These are phyloP conservation scores for Athene noctua DNA, from an alignment of 2,113 vertebrate species.

Conservation along the genomic window DNA sequence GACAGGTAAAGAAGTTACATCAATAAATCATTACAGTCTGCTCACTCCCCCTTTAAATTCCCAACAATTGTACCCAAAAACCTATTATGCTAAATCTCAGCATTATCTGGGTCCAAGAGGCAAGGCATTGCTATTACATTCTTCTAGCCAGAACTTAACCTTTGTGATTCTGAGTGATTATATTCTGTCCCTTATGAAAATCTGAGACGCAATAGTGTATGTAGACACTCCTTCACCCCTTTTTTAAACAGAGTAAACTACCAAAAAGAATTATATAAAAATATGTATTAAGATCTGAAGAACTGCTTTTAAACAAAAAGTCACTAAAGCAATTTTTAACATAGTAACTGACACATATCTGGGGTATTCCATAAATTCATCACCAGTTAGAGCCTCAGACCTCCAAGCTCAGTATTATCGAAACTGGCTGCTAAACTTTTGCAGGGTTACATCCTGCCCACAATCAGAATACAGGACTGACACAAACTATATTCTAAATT, in stretches of 20 bases:
- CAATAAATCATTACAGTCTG: background rate
- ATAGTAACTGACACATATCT: background rate
- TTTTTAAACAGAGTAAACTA: background rate
- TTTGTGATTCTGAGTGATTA: background rate
- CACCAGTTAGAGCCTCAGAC: background rate
- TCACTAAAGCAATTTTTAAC: background rate
- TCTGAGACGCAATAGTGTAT: background rate
- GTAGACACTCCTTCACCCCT: background rate
- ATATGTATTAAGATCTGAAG: background rate
- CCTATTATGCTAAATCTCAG: background rate
- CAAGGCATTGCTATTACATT: background rate
- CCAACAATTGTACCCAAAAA: background rate
- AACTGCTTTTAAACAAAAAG: background rate
- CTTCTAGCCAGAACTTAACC: background rate
- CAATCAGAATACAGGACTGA: background rate
- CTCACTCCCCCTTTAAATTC: background rate
- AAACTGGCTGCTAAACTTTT: background rate
- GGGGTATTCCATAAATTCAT: background rate
- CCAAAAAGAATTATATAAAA: background rate
- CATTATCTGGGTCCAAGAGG: background rate
- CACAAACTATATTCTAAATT: background rate
- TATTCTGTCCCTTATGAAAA: background rate
- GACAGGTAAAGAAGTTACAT: background rate
- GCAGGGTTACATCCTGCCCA: background rate
- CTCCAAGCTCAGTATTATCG: fast-evolving